These are phyloP conservation scores for Amiota communis DNA, from an alignment of 2,888 invertebrate species.

Conservation along the genomic window DNA sequence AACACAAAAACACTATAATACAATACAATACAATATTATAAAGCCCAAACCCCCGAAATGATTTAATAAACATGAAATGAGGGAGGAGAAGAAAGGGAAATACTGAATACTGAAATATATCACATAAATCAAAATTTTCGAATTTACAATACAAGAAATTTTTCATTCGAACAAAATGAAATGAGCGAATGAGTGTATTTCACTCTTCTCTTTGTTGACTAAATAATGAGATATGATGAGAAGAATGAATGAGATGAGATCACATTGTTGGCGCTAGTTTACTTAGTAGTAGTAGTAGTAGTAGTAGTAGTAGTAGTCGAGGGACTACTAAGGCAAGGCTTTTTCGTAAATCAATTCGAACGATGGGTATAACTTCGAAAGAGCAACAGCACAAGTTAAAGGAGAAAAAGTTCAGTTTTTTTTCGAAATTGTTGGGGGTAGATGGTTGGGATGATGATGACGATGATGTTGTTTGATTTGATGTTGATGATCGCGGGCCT, in stretches of 20 bases:
- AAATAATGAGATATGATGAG: neutral
- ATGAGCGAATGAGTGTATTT: conserved; percentile 11
- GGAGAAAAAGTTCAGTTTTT: neutral
- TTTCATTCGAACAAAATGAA: conserved; percentile 33
- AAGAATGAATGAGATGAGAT: no score
- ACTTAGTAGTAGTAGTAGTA: neutral
- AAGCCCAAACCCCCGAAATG: neutral
- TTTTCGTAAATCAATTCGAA: conserved; percentile 40
- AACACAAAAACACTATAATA: conserved; percentile 3
- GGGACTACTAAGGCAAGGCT: conserved; percentile 43
- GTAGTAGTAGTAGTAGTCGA: conserved; percentile 32
- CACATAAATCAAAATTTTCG: conserved; percentile 16
- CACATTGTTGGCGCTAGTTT: neutral
- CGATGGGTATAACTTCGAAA: neutral
- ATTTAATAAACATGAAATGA: conserved; percentile 13
- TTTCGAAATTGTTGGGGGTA: conserved; percentile 2
- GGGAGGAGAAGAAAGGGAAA: neutral
- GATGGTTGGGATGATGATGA: neutral
- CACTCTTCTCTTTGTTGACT: neutral
- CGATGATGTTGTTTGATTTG: no score
- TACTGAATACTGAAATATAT: neutral
- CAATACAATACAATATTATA: no score
- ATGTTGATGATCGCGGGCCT: conserved; percentile 21
- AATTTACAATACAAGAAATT: conserved; percentile 30
- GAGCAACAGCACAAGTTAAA: neutral